Evolutionary conservation across 2,888 invertebrate species (phyloP).

Genomic region (Meteorus cinctellus): DNA sequence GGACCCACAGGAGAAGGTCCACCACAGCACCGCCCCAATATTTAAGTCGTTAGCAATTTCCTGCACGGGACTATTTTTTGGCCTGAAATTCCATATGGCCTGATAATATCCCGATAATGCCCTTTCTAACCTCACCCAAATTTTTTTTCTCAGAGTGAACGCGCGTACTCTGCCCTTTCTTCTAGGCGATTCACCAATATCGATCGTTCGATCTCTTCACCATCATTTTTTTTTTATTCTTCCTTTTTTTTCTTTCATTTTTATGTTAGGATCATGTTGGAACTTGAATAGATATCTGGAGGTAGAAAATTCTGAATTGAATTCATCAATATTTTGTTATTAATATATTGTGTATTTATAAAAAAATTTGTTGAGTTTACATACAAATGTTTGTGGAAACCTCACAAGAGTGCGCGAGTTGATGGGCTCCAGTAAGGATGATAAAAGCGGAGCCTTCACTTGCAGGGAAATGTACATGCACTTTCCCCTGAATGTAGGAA

Average conservation of each 20-base stretch:
- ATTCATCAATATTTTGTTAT: background rate
- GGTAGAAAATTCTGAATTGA: background rate
- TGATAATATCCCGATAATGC: slow-evolving; percentile 69
- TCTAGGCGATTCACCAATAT: slow-evolving; percentile 55
- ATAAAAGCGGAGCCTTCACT: background rate
- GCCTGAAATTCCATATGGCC: slow-evolving; percentile 71
- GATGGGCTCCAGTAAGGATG: slow-evolving; percentile 17
- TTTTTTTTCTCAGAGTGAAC: slow-evolving; percentile 15
- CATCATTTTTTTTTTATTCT: slow-evolving; percentile 50
- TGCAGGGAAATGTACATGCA: background rate
- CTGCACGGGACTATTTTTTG: slow-evolving; percentile 70
- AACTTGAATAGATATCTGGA: background rate
- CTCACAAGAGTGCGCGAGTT: slow-evolving; percentile 26
- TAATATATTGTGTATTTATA: background rate
- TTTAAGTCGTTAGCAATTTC: slow-evolving; percentile 74
- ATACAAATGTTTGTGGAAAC: background rate
- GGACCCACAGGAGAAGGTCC: slow-evolving; percentile 55
- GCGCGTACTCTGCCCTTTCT: slow-evolving; percentile 44
- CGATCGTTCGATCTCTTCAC: slow-evolving; percentile 57
- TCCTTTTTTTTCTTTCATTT: background rate
- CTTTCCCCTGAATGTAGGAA: slow-evolving; percentile 6
- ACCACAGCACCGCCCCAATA: slow-evolving; percentile 67
- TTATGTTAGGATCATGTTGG: background rate
- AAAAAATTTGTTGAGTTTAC: background rate
- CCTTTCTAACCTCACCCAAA: slow-evolving; percentile 34